A percentile compares a stretch with the other conserved stretches of the same genome.
phyloP scores from a whole-genome alignment of 2,113 vertebrate species.

The Mormyrus lacerda region DNA sequence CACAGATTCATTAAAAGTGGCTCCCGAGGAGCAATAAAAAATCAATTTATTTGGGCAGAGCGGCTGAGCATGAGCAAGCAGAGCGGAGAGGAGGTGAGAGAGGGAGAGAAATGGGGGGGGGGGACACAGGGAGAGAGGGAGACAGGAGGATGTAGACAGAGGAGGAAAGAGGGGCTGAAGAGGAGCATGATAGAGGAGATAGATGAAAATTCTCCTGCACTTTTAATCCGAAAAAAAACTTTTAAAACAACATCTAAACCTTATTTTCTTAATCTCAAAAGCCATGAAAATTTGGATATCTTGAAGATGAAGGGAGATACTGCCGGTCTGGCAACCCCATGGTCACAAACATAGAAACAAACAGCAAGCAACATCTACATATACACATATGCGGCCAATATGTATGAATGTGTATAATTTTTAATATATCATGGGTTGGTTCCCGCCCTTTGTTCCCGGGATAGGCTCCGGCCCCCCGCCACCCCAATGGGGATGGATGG shows the following conservation, averaged over 20 bases:
- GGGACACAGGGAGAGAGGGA: background rate
- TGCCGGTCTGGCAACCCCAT: background rate
- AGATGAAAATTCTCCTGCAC: background rate
- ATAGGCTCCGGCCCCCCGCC: too few relatives aligned
- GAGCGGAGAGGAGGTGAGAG: slow-evolving; percentile 36
- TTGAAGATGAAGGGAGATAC: background rate
- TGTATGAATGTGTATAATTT: background rate
- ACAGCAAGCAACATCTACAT: background rate
- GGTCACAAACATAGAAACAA: background rate
- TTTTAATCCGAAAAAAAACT: background rate
- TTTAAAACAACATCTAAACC: background rate
- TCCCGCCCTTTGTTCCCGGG: too few relatives aligned
- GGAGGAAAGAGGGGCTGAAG: background rate
- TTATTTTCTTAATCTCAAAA: background rate
- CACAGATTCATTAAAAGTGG: slow-evolving; percentile 72
- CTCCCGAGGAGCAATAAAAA: slow-evolving; percentile 74
- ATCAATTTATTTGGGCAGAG: slow-evolving; percentile 74
- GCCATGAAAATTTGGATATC: background rate
- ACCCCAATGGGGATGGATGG: too few relatives aligned
- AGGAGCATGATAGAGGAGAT: background rate
- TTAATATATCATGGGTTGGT: background rate
- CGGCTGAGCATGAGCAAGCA: slow-evolving; percentile 58
- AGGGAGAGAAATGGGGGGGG: background rate
- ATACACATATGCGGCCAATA: background rate
- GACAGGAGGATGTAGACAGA: background rate